These are phyloP conservation scores for Teleogryllus oceanicus DNA, from an alignment of 2,888 invertebrate genomes.

Conservation along the genomic window DNA sequence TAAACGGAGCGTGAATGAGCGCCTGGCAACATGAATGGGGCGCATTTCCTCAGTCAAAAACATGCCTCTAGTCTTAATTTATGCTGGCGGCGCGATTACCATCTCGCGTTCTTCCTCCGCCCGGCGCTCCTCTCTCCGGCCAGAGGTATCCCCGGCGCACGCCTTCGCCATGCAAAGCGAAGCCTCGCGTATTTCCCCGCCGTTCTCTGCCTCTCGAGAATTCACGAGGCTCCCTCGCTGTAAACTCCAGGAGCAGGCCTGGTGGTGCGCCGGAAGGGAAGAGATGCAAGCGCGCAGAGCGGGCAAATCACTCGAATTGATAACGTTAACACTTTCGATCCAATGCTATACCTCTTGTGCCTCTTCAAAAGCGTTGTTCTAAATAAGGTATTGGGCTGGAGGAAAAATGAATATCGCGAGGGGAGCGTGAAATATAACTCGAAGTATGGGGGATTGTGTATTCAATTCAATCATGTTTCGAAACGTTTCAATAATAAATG, in stretches of 20 bases:
- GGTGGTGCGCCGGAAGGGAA: neutral
- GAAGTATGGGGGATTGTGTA: too few relatives aligned
- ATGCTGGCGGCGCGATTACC: neutral
- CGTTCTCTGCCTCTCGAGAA: neutral
- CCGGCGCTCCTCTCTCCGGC: too few relatives aligned
- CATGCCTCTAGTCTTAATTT: neutral
- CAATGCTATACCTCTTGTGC: too few relatives aligned
- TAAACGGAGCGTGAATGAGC: neutral
- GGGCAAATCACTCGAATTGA: too few relatives aligned
- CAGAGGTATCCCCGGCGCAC: neutral
- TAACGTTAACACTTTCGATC: too few relatives aligned
- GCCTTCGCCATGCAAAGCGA: neutral
- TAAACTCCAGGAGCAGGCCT: neutral
- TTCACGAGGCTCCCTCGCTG: neutral
- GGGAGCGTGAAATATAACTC: too few relatives aligned
- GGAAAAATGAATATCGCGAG: too few relatives aligned
- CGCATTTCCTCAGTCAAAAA: neutral
- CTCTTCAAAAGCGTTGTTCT: too few relatives aligned
- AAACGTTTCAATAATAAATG: too few relatives aligned
- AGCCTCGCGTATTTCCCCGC: neutral
- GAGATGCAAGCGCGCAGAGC: too few relatives aligned
- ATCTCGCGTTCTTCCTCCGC: neutral
- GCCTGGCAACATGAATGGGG: neutral
- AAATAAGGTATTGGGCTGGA: too few relatives aligned
- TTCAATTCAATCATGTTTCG: too few relatives aligned